Percentiles rank a stretch among this genome's conserved stretches.
Evolutionary conservation across 2,113 vertebrate species (phyloP).

Genomic region (Maccullochella peelii): DNA sequence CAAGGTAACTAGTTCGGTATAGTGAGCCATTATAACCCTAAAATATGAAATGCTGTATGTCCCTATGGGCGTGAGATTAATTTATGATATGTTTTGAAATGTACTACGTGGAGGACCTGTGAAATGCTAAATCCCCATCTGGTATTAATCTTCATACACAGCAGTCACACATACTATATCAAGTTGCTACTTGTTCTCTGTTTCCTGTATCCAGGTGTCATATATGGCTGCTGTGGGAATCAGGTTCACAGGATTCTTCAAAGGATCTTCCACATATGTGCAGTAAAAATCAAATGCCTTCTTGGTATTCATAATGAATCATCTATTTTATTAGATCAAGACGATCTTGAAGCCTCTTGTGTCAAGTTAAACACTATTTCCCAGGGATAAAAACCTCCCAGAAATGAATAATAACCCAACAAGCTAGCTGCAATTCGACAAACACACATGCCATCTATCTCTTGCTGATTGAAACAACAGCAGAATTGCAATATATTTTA

Average conservation of each 20-base stretch:
- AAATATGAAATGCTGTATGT: conserved; percentile 11
- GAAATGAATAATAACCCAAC: conserved; percentile 30
- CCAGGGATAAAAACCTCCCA: conserved; percentile 1
- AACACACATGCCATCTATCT: conserved; percentile 1
- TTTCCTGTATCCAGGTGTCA: conserved; percentile 22
- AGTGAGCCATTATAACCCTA: neutral
- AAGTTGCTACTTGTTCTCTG: conserved; percentile 1
- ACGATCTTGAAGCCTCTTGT: neutral
- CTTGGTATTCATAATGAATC: conserved; percentile 32
- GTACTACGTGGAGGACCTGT: neutral
- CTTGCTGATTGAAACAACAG: conserved; percentile 21
- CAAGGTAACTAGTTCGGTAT: neutral
- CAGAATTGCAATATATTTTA: neutral
- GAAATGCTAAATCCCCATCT: conserved; percentile 9
- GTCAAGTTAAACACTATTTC: conserved; percentile 29
- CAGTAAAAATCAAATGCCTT: conserved; percentile 21
- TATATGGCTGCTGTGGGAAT: conserved; percentile 27
- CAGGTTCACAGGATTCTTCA: conserved; percentile 3
- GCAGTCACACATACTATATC: conserved; percentile 19
- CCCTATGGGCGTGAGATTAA: neutral
- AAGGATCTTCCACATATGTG: conserved; percentile 15
- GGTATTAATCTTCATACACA: neutral
- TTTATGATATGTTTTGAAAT: conserved; percentile 7
- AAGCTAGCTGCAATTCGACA: conserved; percentile 27
- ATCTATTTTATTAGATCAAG: conserved; percentile 1